phyloP scores from a whole-genome alignment of 2,113 vertebrate species.

The Pelodiscus sinensis region DNA sequence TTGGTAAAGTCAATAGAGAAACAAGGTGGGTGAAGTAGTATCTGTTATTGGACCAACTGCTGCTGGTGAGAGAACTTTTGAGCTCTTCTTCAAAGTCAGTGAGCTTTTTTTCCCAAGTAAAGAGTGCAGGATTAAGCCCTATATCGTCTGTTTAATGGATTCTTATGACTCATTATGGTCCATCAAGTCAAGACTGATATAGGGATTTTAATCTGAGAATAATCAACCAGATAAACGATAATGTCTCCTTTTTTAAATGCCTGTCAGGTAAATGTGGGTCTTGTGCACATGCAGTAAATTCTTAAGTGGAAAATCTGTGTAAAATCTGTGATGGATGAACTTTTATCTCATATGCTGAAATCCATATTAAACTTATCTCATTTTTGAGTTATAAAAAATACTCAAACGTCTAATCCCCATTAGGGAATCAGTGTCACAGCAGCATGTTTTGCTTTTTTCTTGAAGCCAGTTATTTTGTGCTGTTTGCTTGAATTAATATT shows the following conservation, averaged over 20 bases:
- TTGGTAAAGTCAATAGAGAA: slow-evolving; percentile 21
- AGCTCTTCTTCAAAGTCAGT: slow-evolving; percentile 15
- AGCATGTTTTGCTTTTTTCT: slow-evolving; percentile 4
- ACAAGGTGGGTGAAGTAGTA: not conserved
- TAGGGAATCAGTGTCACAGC: not conserved
- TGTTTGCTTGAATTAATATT: not conserved
- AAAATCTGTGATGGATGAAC: slow-evolving; percentile 66
- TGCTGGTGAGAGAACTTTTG: not conserved
- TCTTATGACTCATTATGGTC: slow-evolving; percentile 79
- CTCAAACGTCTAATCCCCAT: not conserved
- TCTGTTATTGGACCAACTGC: not conserved
- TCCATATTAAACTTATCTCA: slow-evolving; percentile 68
- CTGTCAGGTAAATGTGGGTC: slow-evolving; percentile 66
- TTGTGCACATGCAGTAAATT: slow-evolving; percentile 57
- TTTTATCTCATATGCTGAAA: slow-evolving; percentile 60
- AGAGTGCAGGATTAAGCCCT: slow-evolving; percentile 49
- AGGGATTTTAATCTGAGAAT: slow-evolving; percentile 77
- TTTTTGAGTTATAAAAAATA: slow-evolving; percentile 42
- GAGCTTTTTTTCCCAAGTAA: not conserved
- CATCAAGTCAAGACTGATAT: slow-evolving; percentile 80
- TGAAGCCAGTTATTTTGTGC: slow-evolving; percentile 25
- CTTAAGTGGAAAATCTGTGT: slow-evolving; percentile 46
- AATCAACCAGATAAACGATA: slow-evolving; percentile 75
- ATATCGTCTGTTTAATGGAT: slow-evolving; percentile 76
- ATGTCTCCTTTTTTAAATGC: slow-evolving; percentile 68